These are phyloP conservation scores for Rapana venosa DNA, from an alignment of 2,888 invertebrate genomes.

Conservation along the genomic window DNA sequence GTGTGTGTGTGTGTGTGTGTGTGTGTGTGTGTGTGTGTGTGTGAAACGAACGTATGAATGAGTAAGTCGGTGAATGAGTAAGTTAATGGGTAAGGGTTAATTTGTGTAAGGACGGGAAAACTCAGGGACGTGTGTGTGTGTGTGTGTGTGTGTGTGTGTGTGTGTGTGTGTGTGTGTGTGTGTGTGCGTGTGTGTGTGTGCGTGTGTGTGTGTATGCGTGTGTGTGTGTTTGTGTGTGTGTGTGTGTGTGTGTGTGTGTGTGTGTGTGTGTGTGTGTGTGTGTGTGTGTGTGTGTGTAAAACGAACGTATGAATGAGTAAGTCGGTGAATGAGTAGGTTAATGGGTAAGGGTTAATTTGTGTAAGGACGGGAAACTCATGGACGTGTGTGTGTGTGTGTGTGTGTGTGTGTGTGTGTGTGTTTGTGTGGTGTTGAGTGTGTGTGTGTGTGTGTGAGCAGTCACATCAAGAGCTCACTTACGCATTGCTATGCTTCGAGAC, in stretches of 20 bases:
- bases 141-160: slow-evolving; percentile 1
- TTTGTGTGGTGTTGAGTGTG: not conserved
- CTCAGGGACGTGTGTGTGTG: slow-evolving; percentile 6
- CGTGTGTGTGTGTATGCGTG: not conserved
- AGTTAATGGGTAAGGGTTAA: too few relatives aligned
- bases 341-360: too few relatives aligned
- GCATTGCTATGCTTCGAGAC: slow-evolving; percentile 67
- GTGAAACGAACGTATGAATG: too few relatives aligned
- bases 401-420: not conserved
- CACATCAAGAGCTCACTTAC: slow-evolving; percentile 64
- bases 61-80: too few relatives aligned
- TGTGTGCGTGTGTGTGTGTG: not conserved
- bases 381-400: slow-evolving; percentile 23
- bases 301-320: too few relatives aligned
- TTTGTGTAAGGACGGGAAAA: too few relatives aligned
- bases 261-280: not conserved
- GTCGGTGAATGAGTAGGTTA: too few relatives aligned
- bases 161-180: not conserved
- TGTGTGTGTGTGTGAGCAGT: slow-evolving; percentile 50
- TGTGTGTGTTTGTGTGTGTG: slow-evolving; percentile 1
- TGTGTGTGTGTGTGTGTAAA: not conserved
- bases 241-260: not conserved
- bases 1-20: slow-evolving; percentile 9
- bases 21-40: not conserved
- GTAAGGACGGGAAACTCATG: too few relatives aligned